Evolutionary conservation across 1,140 invertebrate species (phyloP).

Genomic region (Tetramorium simillimum): DNA sequence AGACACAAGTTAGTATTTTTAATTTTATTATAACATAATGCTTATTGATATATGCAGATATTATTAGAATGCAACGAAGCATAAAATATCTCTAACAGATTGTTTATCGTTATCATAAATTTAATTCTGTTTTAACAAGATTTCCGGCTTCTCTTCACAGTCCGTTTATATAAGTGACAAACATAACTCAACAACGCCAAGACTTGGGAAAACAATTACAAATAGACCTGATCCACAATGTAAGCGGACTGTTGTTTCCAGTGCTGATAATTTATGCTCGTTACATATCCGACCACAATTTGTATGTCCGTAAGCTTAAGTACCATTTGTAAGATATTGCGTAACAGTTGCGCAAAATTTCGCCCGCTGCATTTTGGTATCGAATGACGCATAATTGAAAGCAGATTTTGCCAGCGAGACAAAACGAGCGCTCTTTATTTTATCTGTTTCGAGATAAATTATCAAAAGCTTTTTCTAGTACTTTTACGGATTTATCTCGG

Average conservation of each 20-base stretch:
- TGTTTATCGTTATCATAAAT: slow-evolving; percentile 31
- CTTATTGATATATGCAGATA: neutral
- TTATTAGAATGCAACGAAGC: neutral
- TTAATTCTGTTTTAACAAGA: slow-evolving; percentile 40
- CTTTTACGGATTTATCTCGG: neutral
- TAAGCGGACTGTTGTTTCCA: neutral
- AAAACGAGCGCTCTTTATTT: slow-evolving; percentile 13
- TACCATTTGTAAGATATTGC: slow-evolving; percentile 33
- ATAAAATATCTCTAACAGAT: neutral
- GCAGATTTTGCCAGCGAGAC: neutral
- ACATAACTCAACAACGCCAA: slow-evolving; percentile 30
- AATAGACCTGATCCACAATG: slow-evolving; percentile 29
- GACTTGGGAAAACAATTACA: slow-evolving; percentile 52
- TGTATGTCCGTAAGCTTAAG: neutral
- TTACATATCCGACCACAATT: slow-evolving; percentile 20
- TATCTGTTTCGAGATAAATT: slow-evolving; percentile 9
- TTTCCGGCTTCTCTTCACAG: slow-evolving; percentile 17
- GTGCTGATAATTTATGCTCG: slow-evolving; percentile 2
- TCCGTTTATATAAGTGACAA: slow-evolving; percentile 38
- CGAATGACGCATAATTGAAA: neutral
- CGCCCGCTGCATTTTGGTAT: slow-evolving; percentile 14
- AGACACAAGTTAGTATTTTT: neutral
- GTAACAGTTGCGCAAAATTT: slow-evolving; percentile 46
- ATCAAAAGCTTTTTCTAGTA: neutral
- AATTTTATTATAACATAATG: neutral